Percentiles rank a stretch among this genome's conserved stretches.
These are phyloP conservation scores for Phasia obesa DNA, from an alignment of 2,888 invertebrate species.

Conservation along the genomic window DNA sequence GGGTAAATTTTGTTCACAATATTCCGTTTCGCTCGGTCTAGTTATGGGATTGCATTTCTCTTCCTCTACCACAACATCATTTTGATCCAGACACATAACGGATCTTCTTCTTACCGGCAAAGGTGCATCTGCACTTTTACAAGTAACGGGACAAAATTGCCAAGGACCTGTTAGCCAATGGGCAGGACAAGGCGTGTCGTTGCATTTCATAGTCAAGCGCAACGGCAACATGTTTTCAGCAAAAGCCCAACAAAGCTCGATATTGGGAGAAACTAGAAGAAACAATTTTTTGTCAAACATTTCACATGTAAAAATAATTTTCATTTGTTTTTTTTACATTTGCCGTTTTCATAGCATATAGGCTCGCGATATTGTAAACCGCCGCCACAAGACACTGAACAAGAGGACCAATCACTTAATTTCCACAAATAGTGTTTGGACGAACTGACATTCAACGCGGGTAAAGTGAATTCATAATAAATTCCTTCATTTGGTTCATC, in stretches of 20 bases:
- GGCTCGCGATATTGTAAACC: constrained; percentile 86
- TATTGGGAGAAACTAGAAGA: constrained; percentile 84
- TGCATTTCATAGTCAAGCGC: constrained; percentile 87
- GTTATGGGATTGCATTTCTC: constrained; percentile 86
- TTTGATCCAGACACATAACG: constrained; percentile 90
- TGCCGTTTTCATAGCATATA: constrained; percentile 83
- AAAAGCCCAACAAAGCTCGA: constrained; percentile 85
- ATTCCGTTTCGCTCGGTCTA: constrained; percentile 87
- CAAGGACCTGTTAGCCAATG: constrained; percentile 95
- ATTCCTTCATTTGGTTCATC: constrained; percentile 91
- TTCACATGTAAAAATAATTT: neutral
- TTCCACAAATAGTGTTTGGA: constrained; percentile 88
- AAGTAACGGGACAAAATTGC: constrained; percentile 91
- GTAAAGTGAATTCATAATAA: constrained; percentile 89
- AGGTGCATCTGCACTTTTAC: constrained; percentile 83
- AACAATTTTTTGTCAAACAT: neutral
- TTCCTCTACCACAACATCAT: constrained; percentile 90
- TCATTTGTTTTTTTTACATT: constrained; percentile 80
- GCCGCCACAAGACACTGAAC: constrained; percentile 89
- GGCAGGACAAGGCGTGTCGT: constrained; percentile 86
- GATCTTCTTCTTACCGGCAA: constrained; percentile 85
- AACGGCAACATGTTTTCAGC: constrained; percentile 84
- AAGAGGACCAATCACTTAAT: constrained; percentile 91
- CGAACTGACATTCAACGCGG: constrained; percentile 84
- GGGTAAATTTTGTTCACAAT: constrained; percentile 84